These are phyloP conservation scores for Bacillus rossius DNA, from an alignment of 1,140 invertebrate species.

Conservation along the genomic window DNA sequence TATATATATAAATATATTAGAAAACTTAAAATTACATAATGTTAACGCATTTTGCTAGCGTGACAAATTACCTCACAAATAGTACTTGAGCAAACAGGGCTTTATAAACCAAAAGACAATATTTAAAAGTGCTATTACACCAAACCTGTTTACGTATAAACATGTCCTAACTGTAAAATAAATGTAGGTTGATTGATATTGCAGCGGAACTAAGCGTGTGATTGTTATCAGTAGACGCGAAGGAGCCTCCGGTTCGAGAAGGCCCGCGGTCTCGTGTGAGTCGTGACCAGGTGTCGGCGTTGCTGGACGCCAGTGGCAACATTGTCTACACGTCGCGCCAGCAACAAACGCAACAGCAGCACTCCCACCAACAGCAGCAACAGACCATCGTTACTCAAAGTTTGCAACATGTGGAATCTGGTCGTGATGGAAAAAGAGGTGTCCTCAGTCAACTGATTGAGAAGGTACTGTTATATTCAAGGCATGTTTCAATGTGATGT, in stretches of 20 bases:
- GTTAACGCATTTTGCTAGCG: too few relatives aligned
- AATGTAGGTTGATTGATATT: too few relatives aligned
- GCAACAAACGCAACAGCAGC: background rate
- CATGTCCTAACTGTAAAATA: too few relatives aligned
- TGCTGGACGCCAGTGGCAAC: slow-evolving; percentile 40
- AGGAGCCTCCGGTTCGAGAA: slow-evolving; percentile 14
- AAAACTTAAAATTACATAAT: too few relatives aligned
- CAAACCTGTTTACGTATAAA: too few relatives aligned
- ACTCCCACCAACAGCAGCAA: background rate
- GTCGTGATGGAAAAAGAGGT: slow-evolving; percentile 35
- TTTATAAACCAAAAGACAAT: too few relatives aligned
- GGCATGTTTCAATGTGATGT: too few relatives aligned
- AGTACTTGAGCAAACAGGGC: too few relatives aligned
- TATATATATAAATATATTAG: too few relatives aligned
- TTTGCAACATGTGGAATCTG: background rate
- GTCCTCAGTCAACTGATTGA: slow-evolving; percentile 51
- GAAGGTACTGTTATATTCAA: slow-evolving; percentile 40
- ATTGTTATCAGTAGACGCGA: slow-evolving; percentile 9
- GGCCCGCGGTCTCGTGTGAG: background rate
- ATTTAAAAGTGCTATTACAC: too few relatives aligned
- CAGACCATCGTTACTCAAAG: background rate
- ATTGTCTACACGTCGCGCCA: slow-evolving; percentile 40
- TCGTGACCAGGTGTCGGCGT: slow-evolving; percentile 1
- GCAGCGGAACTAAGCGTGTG: too few relatives aligned
- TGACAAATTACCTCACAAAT: too few relatives aligned